phyloP scores from a whole-genome alignment of 1,140 invertebrate genomes.

The Conus ventricosus region DNA sequence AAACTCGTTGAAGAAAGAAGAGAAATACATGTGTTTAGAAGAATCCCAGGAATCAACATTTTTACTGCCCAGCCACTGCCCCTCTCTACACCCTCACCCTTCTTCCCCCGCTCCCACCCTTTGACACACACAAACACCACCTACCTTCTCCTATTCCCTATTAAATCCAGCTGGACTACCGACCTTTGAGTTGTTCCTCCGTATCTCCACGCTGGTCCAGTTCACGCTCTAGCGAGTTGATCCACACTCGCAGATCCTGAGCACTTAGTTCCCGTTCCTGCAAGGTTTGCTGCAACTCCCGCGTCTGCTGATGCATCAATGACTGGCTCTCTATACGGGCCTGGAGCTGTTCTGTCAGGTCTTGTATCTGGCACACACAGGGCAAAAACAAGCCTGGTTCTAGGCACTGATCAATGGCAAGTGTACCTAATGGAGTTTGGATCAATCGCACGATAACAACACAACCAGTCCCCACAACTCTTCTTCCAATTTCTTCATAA shows the following conservation, averaged over 20 bases:
- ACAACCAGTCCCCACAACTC: too few species aligned
- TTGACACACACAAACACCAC: too few species aligned
- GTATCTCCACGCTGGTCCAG: constrained; percentile 74
- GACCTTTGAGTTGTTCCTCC: constrained; percentile 46
- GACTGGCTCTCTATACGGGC: constrained; percentile 58
- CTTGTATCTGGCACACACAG: constrained; percentile 58
- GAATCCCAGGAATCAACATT: too few species aligned
- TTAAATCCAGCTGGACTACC: background rate
- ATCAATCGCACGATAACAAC: background rate
- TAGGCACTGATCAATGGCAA: too few species aligned
- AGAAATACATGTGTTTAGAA: too few species aligned
- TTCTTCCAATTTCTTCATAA: too few species aligned
- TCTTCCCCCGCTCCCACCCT: too few species aligned
- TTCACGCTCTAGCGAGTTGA: constrained; percentile 84
- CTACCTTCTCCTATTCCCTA: too few species aligned
- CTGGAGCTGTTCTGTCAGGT: constrained; percentile 66
- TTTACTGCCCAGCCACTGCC: too few species aligned
- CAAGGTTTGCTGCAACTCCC: constrained; percentile 60
- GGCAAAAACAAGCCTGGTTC: background rate
- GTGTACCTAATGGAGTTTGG: too few species aligned
- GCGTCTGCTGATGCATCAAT: constrained; percentile 55
- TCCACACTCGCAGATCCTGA: constrained; percentile 76
- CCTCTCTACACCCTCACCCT: too few species aligned
- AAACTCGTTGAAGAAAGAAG: too few species aligned
- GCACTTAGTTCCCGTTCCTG: constrained; percentile 61